A percentile compares a stretch with the other conserved stretches of the same genome.
These are phyloP conservation scores for Ctenodactylus gundi DNA, from an alignment of 2,113 vertebrate genomes.

Conservation along the genomic window DNA sequence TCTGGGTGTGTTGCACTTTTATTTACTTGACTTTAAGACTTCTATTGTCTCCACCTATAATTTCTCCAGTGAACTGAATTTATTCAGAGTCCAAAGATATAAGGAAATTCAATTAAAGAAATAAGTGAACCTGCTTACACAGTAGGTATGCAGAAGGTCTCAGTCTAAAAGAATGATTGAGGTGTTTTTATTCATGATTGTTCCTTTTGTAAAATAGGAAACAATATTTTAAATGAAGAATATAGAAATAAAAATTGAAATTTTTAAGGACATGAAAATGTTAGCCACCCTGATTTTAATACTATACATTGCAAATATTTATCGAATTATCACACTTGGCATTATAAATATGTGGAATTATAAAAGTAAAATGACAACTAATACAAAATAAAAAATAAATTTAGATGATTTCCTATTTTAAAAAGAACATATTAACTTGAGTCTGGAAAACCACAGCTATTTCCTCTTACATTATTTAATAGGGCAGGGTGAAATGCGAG, in stretches of 20 bases:
- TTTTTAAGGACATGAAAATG: neutral
- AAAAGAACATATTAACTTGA: conserved; percentile 2
- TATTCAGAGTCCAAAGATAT: conserved; percentile 8
- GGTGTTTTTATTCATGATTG: neutral
- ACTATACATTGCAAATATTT: neutral
- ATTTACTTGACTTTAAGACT: neutral
- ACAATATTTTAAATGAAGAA: neutral
- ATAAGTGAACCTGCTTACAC: conserved; percentile 4
- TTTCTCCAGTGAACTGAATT: conserved; percentile 67
- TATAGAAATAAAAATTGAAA: neutral
- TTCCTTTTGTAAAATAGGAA: conserved; percentile 14
- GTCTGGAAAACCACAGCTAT: neutral
- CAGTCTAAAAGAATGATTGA: neutral
- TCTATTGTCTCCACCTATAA: conserved; percentile 56
- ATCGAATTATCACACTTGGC: neutral
- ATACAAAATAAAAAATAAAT: neutral
- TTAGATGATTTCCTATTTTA: neutral
- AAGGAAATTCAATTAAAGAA: conserved; percentile 29
- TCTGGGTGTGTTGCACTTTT: conserved; percentile 33
- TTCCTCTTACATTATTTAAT: neutral
- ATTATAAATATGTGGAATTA: neutral
- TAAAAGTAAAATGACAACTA: neutral
- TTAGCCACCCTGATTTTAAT: neutral
- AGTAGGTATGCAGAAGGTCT: neutral
- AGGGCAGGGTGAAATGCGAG: neutral